phyloP scores from a whole-genome alignment of 2,113 vertebrate species.

The Phrynosoma platyrhinos region DNA sequence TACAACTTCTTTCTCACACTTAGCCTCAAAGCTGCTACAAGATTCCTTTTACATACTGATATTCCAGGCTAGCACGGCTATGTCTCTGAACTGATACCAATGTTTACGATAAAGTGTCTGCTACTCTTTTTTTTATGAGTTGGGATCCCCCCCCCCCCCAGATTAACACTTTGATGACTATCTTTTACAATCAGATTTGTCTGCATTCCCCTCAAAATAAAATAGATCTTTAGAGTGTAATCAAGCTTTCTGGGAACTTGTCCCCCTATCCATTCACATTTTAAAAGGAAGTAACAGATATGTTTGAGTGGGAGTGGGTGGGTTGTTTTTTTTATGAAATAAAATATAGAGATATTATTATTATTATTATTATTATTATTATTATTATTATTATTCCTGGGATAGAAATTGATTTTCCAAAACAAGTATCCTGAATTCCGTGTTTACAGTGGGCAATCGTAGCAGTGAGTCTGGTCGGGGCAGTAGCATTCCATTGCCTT shows the following conservation, averaged over 20 bases:
- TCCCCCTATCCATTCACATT: constrained; percentile 21
- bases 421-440: not conserved
- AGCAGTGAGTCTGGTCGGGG: constrained; percentile 36
- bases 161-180: not conserved
- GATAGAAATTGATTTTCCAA: constrained; percentile 15
- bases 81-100: not conserved
- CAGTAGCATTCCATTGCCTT: constrained; percentile 59
- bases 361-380: too few species aligned
- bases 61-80: too few species aligned
- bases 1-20: too few species aligned
- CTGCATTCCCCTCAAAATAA: not conserved
- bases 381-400: not conserved
- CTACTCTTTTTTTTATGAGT: not conserved
- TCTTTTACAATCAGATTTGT: not conserved
- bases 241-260: not conserved
- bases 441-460: not conserved
- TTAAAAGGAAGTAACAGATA: constrained; percentile 9
- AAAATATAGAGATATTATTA: too few species aligned
- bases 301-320: not conserved
- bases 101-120: not conserved
- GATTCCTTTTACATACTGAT: too few species aligned
- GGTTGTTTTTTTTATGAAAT: not conserved
- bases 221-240: not conserved
- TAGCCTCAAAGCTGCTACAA: too few species aligned
- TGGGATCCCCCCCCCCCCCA: not conserved